These are phyloP conservation scores for Solea solea DNA, from an alignment of 2,113 vertebrate species.

Conservation along the genomic window DNA sequence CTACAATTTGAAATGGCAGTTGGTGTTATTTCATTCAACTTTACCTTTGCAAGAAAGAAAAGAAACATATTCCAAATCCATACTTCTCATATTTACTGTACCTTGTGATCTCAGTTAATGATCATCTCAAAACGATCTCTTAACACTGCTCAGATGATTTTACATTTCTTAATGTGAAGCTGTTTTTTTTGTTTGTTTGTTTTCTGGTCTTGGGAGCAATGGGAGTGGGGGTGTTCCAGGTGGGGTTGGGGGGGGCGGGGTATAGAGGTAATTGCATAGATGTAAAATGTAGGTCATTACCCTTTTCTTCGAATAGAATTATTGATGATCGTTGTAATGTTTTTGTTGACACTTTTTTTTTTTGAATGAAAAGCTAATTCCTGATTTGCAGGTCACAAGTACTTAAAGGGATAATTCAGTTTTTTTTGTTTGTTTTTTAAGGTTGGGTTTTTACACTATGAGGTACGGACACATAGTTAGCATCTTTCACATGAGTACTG, in stretches of 20 bases:
- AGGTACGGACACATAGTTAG: too few relatives aligned
- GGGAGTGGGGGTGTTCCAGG: neutral
- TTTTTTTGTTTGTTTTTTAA: too few relatives aligned
- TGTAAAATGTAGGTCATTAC: slow-evolving; percentile 45
- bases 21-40: slow-evolving; percentile 10
- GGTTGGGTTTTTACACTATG: too few relatives aligned
- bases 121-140: neutral
- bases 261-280: slow-evolving; percentile 38
- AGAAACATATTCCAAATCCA: neutral
- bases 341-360: slow-evolving; percentile 32
- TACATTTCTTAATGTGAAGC: slow-evolving; percentile 51
- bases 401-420: slow-evolving; percentile 11
- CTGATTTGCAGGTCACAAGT: slow-evolving; percentile 47
- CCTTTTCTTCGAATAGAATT: slow-evolving; percentile 44
- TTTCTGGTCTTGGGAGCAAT: slow-evolving; percentile 22
- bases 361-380: slow-evolving; percentile 9
- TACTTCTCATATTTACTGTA: neutral
- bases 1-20: neutral
- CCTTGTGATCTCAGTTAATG: neutral
- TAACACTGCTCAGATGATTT: slow-evolving; percentile 32
- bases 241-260: slow-evolving; percentile 4
- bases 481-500: too few relatives aligned
- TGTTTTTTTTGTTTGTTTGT: slow-evolving; percentile 59
- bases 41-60: neutral
- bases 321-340: slow-evolving; percentile 29